Evolutionary conservation across 1,140 invertebrate species (phyloP), one percentile per base, ranked within the genome.

Genomic region (Holotrichia oblita): DNA sequence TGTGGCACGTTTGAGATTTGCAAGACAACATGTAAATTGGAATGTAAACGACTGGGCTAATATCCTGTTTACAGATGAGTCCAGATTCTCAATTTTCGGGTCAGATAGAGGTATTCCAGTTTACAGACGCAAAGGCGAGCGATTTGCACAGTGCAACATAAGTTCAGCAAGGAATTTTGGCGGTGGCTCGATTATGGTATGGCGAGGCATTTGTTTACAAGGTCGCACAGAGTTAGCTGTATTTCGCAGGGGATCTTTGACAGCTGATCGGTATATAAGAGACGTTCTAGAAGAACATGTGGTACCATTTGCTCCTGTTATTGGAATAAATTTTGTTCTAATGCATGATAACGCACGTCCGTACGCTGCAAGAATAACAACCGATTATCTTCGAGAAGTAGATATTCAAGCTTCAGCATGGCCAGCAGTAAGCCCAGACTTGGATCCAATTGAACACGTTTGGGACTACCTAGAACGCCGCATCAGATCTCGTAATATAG

Each of bases 111-210:
- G n/a, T 72, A 10, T 42, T 17, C 42, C 40, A 48, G 41, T 81
- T 40, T 81, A 69, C 6, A 59, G 55, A 77, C 78, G 73, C 40
- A 4, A 61, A 73, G 76, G 75, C 79, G 61, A 82, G 74, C 77
- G 76, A 44, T 82, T 82, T 80, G 59, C 64, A 20, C 73, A 34
- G 59, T 72, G 77, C 41, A 80, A 77, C 77, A 78, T 81, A n/a
- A 0, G 81, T 40, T 59, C 40, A 34, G 27, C 27, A 1, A 34
- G 59, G 73, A 61, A 48, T 20, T 17, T n/a, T n/a, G n/a, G n/a
- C n/a, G n/a, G n/a, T 81, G 4, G 27, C 44, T 64, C 44, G 24
- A 77, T 42, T 72, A 73, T 78, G n/a, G 24, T 17, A 34, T 34
- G 27, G 76, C 55, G 14, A 77, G 59, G 40, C 24, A 77, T 79